Evolutionary conservation across 2,113 vertebrate species (phyloP).

Genomic region (Toxostoma redivivum): DNA sequence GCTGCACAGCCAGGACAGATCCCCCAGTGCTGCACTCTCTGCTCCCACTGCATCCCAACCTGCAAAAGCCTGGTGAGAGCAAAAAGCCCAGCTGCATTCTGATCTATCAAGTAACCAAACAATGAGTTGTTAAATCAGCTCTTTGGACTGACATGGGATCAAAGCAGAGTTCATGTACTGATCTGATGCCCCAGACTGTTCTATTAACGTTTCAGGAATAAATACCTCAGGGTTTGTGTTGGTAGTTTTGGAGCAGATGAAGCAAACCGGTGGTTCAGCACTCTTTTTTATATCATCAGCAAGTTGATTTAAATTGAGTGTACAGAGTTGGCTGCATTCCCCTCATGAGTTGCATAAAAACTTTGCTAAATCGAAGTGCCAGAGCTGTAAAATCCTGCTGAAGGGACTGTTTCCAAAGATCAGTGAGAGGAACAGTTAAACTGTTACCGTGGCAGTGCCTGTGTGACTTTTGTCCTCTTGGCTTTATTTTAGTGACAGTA

Average conservation of each 20-base stretch:
- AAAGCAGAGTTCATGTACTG: conserved; percentile 16
- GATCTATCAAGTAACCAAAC: background rate
- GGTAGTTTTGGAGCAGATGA: conserved; percentile 59
- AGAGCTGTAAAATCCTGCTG: conserved; percentile 44
- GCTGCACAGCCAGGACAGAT: background rate
- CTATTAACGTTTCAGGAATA: conserved; percentile 42
- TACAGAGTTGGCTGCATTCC: conserved; percentile 57
- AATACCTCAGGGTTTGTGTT: conserved; percentile 41
- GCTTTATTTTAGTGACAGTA: conserved; percentile 41
- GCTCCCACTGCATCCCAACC: background rate
- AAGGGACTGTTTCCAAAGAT: conserved; percentile 58
- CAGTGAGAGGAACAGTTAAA: background rate
- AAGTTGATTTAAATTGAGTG: conserved; percentile 68
- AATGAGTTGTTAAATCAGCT: conserved; percentile 45
- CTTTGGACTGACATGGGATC: conserved; percentile 13
- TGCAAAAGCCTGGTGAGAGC: background rate
- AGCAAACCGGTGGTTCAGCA: conserved; percentile 58
- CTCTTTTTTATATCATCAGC: conserved; percentile 66
- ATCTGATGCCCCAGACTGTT: conserved; percentile 10
- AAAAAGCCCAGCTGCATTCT: background rate
- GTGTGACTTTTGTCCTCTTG: conserved; percentile 10
- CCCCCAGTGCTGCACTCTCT: background rate
- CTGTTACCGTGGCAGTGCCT: background rate
- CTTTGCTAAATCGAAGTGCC: conserved; percentile 41
- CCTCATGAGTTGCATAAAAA: conserved; percentile 56